Evolutionary conservation across 2,888 invertebrate genomes (phyloP), one percentile per base, ranked within the genome.

Genomic region (Lasius platythorax): DNA sequence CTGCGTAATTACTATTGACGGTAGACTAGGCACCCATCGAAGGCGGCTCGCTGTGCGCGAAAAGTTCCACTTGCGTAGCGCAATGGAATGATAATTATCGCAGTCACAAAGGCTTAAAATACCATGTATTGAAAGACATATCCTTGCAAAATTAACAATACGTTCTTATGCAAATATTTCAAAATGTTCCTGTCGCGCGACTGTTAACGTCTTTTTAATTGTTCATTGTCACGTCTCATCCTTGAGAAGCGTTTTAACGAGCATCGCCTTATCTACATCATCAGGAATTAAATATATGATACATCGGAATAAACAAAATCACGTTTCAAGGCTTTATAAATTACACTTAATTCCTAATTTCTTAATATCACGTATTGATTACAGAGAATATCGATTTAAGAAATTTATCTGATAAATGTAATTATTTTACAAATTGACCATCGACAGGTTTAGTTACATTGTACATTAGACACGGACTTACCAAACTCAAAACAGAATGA

Each of bases 1-100:
- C 33, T 73, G 23, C 23, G n/a, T 73, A 73, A 73, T 81, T 81
- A 81, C 61, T 61, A 76, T 46, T 61, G 37, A 73, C 28, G 46
- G 58, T 23, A 79, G 58, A 11, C 74, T 79, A 46, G 72, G 73
- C 46, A 58, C 23, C 6, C 23, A 73, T 61, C 46, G 61, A 73
- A 81, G 79, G n/a, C 53, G 53, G 11, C 43, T 43, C 46, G 33
- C 18, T 37, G 74, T 33, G 43, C 33, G 43, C 23, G 18, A 81
- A 81, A 81, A 79, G 11, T 43, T 79, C 78, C 43, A 79, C 3
- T 79, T 3, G 33, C 78, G n/a, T 11, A 46, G 33, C 23, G 23
- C 23, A 6, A 15, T 37, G 30, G 30, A 73, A 61, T 61, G 43
- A 61, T 81, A 81, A 81, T 73, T 79, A 72, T 61, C 46, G 46